Conservation (phyloP, 2,797 vertebrate species). For the Chelon labrosus region DNA sequence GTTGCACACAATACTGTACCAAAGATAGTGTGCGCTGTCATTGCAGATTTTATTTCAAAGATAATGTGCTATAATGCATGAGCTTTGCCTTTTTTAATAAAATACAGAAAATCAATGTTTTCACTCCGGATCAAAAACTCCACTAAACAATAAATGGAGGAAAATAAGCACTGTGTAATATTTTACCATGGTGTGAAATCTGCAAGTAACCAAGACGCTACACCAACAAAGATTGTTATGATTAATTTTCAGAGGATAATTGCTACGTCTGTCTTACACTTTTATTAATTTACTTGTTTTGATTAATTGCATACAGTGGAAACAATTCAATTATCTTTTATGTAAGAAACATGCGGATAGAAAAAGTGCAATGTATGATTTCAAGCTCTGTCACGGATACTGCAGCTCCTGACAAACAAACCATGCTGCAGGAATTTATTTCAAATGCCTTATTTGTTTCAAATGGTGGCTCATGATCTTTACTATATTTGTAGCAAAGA, state of each 20-base stretch:
- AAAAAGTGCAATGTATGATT: conserved; percentile 26
- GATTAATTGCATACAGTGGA: conserved; percentile 39
- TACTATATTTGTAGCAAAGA: background rate
- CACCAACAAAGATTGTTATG: conserved; percentile 39
- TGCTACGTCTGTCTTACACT: conserved; percentile 29
- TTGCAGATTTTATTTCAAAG: too few species aligned
- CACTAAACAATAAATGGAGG: conserved; percentile 62
- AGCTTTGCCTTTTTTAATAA: too few species aligned
- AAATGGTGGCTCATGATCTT: background rate
- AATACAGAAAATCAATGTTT: conserved; percentile 8
- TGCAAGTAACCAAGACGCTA: conserved; percentile 31
- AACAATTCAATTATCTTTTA: conserved; percentile 42
- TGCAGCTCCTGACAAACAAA: conserved; percentile 17
- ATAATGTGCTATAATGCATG: too few species aligned
- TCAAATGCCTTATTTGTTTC: conserved; percentile 13
- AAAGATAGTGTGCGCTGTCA: too few species aligned
- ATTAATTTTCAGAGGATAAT: conserved; percentile 50
- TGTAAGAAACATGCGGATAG: conserved; percentile 23
- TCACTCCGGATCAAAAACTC: conserved; percentile 47
- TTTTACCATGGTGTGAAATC: conserved; percentile 61
- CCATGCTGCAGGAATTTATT: conserved; percentile 17
- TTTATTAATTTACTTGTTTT: conserved; percentile 38
- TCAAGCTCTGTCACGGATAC: conserved; percentile 28
- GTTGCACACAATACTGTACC: too few species aligned
- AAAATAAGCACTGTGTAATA: conserved; percentile 54